Evolutionary conservation across 2,113 vertebrate species (phyloP).

Genomic region (Hylia prasina): DNA sequence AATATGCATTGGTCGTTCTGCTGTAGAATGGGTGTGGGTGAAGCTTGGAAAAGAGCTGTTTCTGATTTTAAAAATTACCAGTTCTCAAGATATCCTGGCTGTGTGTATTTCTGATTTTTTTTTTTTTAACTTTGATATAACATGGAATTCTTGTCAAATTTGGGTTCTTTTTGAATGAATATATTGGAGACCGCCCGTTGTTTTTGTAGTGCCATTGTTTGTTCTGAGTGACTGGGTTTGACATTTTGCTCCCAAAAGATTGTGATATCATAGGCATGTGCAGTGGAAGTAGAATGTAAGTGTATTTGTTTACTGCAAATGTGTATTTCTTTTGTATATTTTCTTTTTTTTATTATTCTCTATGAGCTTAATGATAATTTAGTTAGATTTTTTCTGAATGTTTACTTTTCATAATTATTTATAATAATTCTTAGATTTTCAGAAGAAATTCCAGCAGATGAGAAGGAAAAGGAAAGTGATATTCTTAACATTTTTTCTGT

Average conservation of each 20-base stretch:
- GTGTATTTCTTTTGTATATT: background rate
- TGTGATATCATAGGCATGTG: background rate
- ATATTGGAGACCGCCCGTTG: background rate
- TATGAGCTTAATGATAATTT: background rate
- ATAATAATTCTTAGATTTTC: constrained; percentile 76
- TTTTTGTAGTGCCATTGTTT: background rate
- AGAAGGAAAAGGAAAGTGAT: constrained; percentile 77
- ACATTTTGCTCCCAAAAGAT: background rate
- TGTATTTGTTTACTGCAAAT: background rate
- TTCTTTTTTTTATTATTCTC: background rate
- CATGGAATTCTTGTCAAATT: background rate
- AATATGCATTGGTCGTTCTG: background rate
- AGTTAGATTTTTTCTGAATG: background rate
- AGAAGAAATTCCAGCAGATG: constrained; percentile 71
- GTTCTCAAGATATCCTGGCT: background rate
- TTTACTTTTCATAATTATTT: background rate
- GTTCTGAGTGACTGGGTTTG: background rate
- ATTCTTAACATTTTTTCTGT: constrained; percentile 95
- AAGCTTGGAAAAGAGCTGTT: background rate
- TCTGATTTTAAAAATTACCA: background rate
- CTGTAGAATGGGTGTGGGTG: background rate
- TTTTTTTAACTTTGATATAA: background rate
- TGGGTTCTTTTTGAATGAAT: background rate
- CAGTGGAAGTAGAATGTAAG: background rate
- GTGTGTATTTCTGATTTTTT: background rate